These are phyloP conservation scores for Anguilla rostrata DNA, from an alignment of 2,113 vertebrate genomes.

Conservation along the genomic window DNA sequence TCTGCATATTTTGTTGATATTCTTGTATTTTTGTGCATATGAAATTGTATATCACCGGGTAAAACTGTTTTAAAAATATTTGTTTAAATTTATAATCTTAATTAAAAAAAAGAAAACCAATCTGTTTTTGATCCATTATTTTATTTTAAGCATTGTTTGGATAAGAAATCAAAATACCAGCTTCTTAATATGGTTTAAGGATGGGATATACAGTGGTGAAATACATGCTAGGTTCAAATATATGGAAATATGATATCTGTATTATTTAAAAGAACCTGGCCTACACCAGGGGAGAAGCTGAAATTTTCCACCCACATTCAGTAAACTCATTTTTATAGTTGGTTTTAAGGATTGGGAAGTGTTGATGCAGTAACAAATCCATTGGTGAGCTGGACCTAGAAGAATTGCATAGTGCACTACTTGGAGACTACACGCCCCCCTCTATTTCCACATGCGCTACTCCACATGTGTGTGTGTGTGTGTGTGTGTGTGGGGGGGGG, in stretches of 20 bases:
- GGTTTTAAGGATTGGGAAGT: background rate
- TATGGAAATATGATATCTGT: background rate
- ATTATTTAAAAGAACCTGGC: background rate
- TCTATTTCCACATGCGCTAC: background rate
- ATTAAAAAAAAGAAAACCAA: slow-evolving; percentile 63
- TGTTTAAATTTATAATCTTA: slow-evolving; percentile 76
- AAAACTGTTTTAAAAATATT: slow-evolving; percentile 71
- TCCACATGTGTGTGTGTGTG: background rate
- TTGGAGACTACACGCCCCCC: slow-evolving; percentile 7
- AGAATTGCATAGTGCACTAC: background rate
- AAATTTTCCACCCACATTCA: background rate
- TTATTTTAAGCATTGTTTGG: background rate
- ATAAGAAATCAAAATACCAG: background rate
- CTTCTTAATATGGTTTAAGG: background rate
- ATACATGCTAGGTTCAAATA: background rate
- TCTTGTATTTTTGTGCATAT: slow-evolving; percentile 69
- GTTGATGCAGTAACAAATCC: background rate
- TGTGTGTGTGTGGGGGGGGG: background rate
- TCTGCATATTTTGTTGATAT: slow-evolving; percentile 49
- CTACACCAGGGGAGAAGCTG: background rate
- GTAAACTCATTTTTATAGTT: background rate
- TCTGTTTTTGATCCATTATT: background rate
- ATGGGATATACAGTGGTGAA: no score
- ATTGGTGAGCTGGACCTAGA: background rate
- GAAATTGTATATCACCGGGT: slow-evolving; percentile 74